phyloP scores from a whole-genome alignment of 2,113 vertebrate genomes.

The Sinocyclocheilus anshuiensis region DNA sequence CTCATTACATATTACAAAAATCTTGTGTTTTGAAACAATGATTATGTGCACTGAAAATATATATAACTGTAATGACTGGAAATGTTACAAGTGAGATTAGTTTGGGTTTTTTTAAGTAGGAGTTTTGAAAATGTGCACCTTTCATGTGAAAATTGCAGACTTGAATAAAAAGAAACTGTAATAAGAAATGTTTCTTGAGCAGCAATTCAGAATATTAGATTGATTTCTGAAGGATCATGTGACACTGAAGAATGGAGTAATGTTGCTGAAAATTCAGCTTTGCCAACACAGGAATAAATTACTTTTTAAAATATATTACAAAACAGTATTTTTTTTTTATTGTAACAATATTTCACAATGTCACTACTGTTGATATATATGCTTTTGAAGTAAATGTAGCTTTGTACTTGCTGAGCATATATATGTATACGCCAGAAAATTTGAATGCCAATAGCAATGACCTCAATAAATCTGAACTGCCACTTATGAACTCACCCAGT shows the following conservation, averaged over 20 bases:
- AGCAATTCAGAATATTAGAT: background rate
- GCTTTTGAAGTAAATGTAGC: background rate
- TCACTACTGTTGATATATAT: background rate
- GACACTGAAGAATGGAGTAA: background rate
- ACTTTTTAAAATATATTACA: background rate
- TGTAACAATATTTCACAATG: background rate
- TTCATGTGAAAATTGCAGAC: too few species aligned
- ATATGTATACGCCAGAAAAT: background rate
- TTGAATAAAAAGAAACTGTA: background rate
- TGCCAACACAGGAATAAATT: background rate
- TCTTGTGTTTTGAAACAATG: background rate
- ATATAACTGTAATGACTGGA: background rate
- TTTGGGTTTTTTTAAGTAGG: too few species aligned
- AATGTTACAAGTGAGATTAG: too few species aligned
- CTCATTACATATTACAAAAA: background rate
- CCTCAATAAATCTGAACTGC: background rate
- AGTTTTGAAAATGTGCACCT: too few species aligned
- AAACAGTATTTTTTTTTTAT: too few species aligned
- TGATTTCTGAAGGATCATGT: background rate
- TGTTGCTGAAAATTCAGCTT: background rate
- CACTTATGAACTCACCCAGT: slow-evolving; percentile 76
- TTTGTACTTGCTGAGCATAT: background rate
- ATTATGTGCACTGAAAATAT: background rate
- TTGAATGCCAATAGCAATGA: background rate
- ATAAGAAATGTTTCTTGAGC: background rate